Evolutionary conservation across 2,888 invertebrate species (phyloP), one percentile per base, ranked within the genome.

Genomic region (Sicus ferrugineus): DNA sequence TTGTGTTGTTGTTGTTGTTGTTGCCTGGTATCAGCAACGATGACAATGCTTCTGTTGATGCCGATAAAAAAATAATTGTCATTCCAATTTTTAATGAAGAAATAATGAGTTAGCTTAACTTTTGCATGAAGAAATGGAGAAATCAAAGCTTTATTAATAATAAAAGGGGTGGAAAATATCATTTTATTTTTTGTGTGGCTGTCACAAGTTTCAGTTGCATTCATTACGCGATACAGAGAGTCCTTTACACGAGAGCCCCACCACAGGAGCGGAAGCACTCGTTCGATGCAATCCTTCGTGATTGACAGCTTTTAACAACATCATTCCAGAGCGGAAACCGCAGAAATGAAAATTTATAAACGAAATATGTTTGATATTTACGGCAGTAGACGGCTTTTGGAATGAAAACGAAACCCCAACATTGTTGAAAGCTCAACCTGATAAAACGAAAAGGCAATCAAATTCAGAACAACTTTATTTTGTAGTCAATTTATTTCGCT

Each of bases 381-480:
- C n/a, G 42, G 62, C 42, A 7, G 14, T 54, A 14, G 26, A 46
- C 21, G 19, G 16, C n/a, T 28, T 31, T 31, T 2, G 48, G 14
- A 6, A 11, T 64, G 31, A 59, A 34, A 31, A n/a, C 19, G 34
- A 11, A 59, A 2, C 7, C 61, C 3, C 61, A 61, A 28, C 26
- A 23, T 54, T 54, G 54, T 54, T 54, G 11, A 9, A 23, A 54
- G 9, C 14, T 54, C 54, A 54, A 31, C 31, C 16, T 34, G 21
- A 65, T 38, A 48, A 67, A 21, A 77, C 77, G 75, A 79, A 79
- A 80, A 78, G 79, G 80, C 79, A 79, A 79, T 80, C 80, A 80
- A 80, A 79, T 79, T 79, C 79, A 77, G 80, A 79, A 80, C 79
- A 78, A 78, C 79, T 79, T 80, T 78, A 79, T 79, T 78, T 78